Percentiles rank a stretch among this genome's conserved stretches.
Conservation (phyloP, 2,888 invertebrate genomes). For the Thera britannica region DNA sequence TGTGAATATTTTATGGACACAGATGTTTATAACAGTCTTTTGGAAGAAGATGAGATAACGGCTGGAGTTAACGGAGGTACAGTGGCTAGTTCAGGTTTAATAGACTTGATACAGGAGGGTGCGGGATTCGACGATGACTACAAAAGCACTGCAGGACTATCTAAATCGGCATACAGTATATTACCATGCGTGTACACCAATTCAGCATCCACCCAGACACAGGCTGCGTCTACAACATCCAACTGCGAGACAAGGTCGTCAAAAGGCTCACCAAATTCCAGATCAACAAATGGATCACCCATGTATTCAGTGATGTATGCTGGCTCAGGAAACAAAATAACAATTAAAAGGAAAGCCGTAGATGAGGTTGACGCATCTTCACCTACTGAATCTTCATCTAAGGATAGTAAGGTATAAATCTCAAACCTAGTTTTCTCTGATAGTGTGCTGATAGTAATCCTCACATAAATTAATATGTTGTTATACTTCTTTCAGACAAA, state of each 20-base stretch:
- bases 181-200: conserved; percentile 89
- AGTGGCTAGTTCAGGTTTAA: conserved; percentile 85
- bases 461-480: not conserved
- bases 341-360: conserved; percentile 90
- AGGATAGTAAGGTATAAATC: conserved; percentile 67
- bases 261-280: conserved; percentile 72
- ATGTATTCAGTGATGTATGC: conserved; percentile 92
- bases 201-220: conserved; percentile 81
- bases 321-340: conserved; percentile 92
- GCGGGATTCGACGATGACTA: conserved; percentile 91
- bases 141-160: conserved; percentile 88
- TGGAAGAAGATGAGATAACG: conserved; percentile 80
- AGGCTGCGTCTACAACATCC: conserved; percentile 66
- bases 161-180: conserved; percentile 90
- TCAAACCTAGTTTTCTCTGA: not conserved
- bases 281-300: conserved; percentile 74
- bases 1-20: conserved; percentile 93
- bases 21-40: conserved; percentile 87
- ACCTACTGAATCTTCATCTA: conserved; percentile 67
- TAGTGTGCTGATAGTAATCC: not conserved
- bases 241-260: conserved; percentile 63
- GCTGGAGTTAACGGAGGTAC: conserved; percentile 81
- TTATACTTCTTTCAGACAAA: conserved; percentile 61
- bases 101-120: conserved; percentile 92
- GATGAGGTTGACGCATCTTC: conserved; percentile 81